phyloP scores from a whole-genome alignment of 2,797 vertebrate genomes.

The Spinibarbus caldwelli region DNA sequence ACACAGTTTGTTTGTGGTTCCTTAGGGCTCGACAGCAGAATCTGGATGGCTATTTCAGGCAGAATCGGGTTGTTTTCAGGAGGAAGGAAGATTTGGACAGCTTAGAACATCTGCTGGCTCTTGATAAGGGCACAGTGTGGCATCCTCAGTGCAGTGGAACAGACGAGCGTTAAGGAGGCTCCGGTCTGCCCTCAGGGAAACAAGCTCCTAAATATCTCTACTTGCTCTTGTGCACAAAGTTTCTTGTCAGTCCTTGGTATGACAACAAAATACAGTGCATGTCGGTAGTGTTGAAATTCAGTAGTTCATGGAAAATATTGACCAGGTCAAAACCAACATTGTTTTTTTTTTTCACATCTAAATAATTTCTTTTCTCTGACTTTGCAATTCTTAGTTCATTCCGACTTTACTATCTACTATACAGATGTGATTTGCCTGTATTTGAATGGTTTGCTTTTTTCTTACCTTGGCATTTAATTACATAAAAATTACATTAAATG shows the following conservation, averaged over 20 bases:
- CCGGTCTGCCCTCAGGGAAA: conserved; percentile 4
- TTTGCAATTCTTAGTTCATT: background rate
- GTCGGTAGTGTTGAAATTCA: background rate
- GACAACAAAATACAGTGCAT: background rate
- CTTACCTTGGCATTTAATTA: too few species aligned
- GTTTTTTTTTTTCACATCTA: background rate
- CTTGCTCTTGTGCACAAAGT: background rate
- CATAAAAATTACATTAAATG: too few species aligned
- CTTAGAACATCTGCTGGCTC: conserved; percentile 48
- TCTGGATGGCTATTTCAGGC: conserved; percentile 12
- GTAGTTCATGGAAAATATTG: background rate
- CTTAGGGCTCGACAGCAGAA: background rate
- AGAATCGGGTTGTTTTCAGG: conserved; percentile 11
- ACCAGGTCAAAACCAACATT: background rate
- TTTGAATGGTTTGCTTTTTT: too few species aligned
- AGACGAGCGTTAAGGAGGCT: conserved; percentile 12
- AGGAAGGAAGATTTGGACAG: conserved; percentile 27
- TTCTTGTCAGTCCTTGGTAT: background rate
- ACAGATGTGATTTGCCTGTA: background rate
- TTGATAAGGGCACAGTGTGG: conserved; percentile 48
- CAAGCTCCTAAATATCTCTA: background rate
- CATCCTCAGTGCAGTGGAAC: conserved; percentile 30
- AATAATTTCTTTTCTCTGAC: too few species aligned
- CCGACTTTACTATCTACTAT: background rate
- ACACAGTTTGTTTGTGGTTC: background rate